Base-by-base conservation (phyloP, 2,888 invertebrate species). In the Meteorus colon region DNA sequence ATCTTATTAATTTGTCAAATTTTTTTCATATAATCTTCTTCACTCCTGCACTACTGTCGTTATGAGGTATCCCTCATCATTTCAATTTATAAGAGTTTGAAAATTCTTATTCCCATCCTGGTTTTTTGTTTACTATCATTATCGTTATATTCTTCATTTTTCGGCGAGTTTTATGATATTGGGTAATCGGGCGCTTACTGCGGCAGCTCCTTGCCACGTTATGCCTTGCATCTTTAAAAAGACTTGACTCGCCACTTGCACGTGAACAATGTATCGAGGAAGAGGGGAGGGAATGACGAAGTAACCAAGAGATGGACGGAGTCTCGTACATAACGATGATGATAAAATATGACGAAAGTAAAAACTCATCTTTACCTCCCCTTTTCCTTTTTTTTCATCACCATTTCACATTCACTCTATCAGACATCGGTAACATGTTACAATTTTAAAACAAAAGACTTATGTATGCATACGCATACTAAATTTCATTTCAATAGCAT, bases 111-210 rank as follows among this genome's bases (percentile, higher is more conserved):
- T n/a, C 4, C n/a, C n/a, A 16, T 48, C 16, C 14, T 48, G 48
- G 8, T 12, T 48, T 48, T 16, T 48, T 48, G 48, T 48, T 16
- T n/a, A 41, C 16, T 16, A n/a, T 48, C 16, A n/a, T 48, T 48
- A n/a, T 48, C n/a, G 19, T 19, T 19, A 6, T 19, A 19, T 19
- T n/a, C n/a, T 19, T 55, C 8, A 82, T 83, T 85, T 86, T 86
- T 83, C 82, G 79, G 82, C 81, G 82, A 84, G 81, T 85, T 85
- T 85, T 85, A 86, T 84, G 84, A 86, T 85, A 85, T 85, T 83
- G 81, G 79, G 84, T 85, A 86, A 86, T 82, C 82, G 86, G 84
- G 82, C 81, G 79, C 55, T 55, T 24, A 69, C 55, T 69, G 55
- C n/a, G 24, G 4, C 81, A 79, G 74, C 79, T 78, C 80, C 81